Base-by-base conservation (phyloP, 1,140 invertebrate genomes). In the Drosophila jambulina region DNA sequence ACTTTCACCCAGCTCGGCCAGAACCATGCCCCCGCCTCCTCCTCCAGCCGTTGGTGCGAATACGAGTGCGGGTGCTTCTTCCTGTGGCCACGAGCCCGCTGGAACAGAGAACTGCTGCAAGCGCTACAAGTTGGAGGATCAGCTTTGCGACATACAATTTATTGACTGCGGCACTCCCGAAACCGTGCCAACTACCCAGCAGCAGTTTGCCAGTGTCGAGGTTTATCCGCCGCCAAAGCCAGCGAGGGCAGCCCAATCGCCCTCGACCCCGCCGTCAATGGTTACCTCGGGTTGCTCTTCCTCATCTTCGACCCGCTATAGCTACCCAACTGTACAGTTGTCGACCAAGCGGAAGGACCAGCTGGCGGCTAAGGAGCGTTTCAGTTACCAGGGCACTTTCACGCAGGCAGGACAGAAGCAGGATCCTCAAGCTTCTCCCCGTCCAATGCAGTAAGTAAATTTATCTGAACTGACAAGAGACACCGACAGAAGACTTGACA, bases 81-180 rank as follows among this genome's bases (percentile, higher is more conserved):
- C 75, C 12, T 87, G 88, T 27, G 85, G 90, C 19, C 88, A 91
- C 49, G 80, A 86, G 46, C 75, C 80, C 3, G 90, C 82, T 6
- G 93, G 94, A 25, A 93, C 93, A 71, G 94, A 92, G 58, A 85
- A 85, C 63, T 93, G 80, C 53, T 94, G 95, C 61, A 95, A 95
- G 78, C 94, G 94, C 7, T 94, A 93, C 12, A 93, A 95, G 34
- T 77, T 95, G 4, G 95, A 95, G 80, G 95, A 95, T 82, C 95
- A 95, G 75, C 90, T 95, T 1, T 94, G 94, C 0, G 94, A 95
- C 71, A 94, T 95, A 64, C 94, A 95, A 38, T 95, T 94, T 87
- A 95, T 95, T 62, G 95, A 95, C 81, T 95, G 94, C 61, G 94
- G 93, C 57, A 95, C 95, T 10, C 94, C 95, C 1, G 94, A 95